Evolutionary conservation across 2,797 vertebrate genomes (phyloP), one percentile per base, ranked within the genome.

Genomic region (Rhinophrynus dorsalis): DNA sequence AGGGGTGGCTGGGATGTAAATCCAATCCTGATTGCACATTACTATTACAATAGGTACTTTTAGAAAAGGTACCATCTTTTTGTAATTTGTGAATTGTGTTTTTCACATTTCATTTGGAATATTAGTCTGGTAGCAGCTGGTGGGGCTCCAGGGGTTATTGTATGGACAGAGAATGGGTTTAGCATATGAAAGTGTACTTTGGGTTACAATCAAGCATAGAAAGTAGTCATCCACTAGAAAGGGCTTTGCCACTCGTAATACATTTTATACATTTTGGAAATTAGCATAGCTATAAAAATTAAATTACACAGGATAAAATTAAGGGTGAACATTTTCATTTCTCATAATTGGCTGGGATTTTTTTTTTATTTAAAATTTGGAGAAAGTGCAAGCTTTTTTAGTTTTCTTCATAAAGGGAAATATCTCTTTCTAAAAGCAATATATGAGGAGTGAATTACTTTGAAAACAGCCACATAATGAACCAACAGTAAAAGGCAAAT

Each of bases 381-480:
- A 51, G 32, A 5, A 33, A 15, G 15, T 10, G 27, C 8, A 56
- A 42, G 38, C 20, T 2, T 55, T n/a, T n/a, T 62, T 55, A 67
- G 18, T 50, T 2, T 17, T 37, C 7, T 38, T n/a, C 15, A 60
- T 9, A 18, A 35, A 32, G 10, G 40, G 24, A 70, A 55, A 47
- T 30, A 13, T 45, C 29, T 20, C 48, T 35, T 27, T 55, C 58
- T 70, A 11, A 27, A 15, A 48, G 40, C 38, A 37, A 55, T 15
- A 50, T 29, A 58, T 61, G 54, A 70, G 52, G 38, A 23, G 27
- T 24, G 67, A 55, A 62, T 70, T 56, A 70, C 58, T 37, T 38
- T 62, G 67, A 45, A 61, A 62, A 37, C 48, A n/a, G 30, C 40
- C 48, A 62, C 38, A 26, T 70, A 62, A 38, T 35, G 29, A 62